Conservation (phyloP, 2,888 invertebrate genomes). For the Meganola albula region DNA sequence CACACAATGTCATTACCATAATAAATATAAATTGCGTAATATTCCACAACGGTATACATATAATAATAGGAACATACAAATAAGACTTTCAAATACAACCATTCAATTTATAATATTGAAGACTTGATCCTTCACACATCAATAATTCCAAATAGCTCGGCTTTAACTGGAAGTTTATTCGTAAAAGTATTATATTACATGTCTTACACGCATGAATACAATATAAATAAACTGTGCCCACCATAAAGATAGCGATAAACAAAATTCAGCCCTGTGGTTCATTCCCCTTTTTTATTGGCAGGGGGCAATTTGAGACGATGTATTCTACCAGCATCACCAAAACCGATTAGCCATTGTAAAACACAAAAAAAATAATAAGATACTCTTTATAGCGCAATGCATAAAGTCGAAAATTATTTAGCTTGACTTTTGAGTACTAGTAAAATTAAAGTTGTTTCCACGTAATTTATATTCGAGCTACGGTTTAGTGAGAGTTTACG, state of each 20-base stretch:
- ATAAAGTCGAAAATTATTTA: slow-evolving; percentile 30
- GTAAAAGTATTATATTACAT: slow-evolving; percentile 65
- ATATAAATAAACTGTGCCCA: slow-evolving; percentile 69
- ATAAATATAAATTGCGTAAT: too few relatives aligned
- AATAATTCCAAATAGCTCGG: slow-evolving; percentile 37
- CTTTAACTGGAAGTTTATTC: slow-evolving; percentile 58
- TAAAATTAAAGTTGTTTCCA: slow-evolving; percentile 35
- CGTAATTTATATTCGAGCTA: slow-evolving; percentile 73
- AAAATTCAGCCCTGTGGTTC: slow-evolving; percentile 67
- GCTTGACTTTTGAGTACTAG: slow-evolving; percentile 15
- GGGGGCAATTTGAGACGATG: slow-evolving; percentile 73
- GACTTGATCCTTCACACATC: slow-evolving; percentile 20
- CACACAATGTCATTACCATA: too few relatives aligned
- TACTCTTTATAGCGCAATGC: slow-evolving; percentile 18
- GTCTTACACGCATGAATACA: slow-evolving; percentile 63
- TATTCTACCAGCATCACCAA: slow-evolving; percentile 56
- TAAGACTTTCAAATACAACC: background rate
- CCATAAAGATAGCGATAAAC: slow-evolving; percentile 76
- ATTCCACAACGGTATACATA: too few relatives aligned
- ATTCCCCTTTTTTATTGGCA: slow-evolving; percentile 74
- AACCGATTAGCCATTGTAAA: slow-evolving; percentile 16
- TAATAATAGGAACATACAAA: too few relatives aligned
- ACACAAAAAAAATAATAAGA: slow-evolving; percentile 5
- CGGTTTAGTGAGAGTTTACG: slow-evolving; percentile 72
- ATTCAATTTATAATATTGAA: slow-evolving; percentile 19